Evolutionary conservation across 2,113 vertebrate species (phyloP).

Genomic region (Malurus elegans): DNA sequence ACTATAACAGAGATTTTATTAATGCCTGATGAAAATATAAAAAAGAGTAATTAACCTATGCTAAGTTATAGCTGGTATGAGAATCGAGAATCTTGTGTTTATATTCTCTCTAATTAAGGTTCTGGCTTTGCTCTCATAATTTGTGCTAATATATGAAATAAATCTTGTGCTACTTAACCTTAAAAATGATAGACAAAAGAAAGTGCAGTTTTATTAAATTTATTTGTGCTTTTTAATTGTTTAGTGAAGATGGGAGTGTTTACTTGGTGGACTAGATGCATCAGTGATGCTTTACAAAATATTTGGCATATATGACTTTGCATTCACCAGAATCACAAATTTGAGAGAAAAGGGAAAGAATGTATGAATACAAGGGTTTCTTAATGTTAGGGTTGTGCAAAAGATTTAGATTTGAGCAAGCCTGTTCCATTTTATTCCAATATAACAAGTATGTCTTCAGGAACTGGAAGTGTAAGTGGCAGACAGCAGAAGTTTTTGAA

Average conservation of each 20-base stretch:
- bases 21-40: not conserved
- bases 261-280: not conserved
- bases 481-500: not conserved
- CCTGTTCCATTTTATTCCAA: not conserved
- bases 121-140: slow-evolving; percentile 7
- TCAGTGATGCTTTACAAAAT: not conserved
- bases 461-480: not conserved
- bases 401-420: not conserved
- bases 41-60: not conserved
- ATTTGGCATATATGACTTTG: not conserved
- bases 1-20: not conserved
- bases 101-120: slow-evolving; percentile 24
- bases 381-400: not conserved
- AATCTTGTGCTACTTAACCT: not conserved
- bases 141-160: slow-evolving; percentile 1
- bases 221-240: not conserved
- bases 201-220: not conserved
- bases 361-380: accelerated
- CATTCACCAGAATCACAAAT: not conserved
- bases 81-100: not conserved
- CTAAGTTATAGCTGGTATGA: not conserved
- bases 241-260: not conserved
- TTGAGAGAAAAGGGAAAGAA: not conserved
- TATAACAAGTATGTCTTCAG: not conserved
- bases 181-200: not conserved